Conservation (phyloP, 53 echinoderm and acorn worm species). For the Crossaster papposus region DNA sequence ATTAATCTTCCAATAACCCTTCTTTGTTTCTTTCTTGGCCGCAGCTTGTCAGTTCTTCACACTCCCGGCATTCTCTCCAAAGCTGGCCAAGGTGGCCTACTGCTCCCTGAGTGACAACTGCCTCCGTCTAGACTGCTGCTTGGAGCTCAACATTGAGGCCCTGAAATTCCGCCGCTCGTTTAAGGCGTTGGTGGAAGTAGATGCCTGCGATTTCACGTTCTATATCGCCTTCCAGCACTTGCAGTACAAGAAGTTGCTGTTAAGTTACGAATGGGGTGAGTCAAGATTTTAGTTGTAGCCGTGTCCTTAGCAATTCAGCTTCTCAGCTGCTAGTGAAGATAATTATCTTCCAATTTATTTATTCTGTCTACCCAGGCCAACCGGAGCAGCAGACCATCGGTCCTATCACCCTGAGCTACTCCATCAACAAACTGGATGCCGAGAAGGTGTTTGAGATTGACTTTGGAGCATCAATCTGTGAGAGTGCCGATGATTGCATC, state of each 20-base stretch:
- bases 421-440: slow-evolving; percentile 23
- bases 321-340: too few relatives aligned
- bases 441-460: slow-evolving; percentile 49
- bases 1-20: neutral
- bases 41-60: slow-evolving; percentile 41
- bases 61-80: slow-evolving; percentile 9
- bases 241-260: slow-evolving; percentile 22
- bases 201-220: slow-evolving; percentile 50
- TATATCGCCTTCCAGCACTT: slow-evolving; percentile 34
- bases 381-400: neutral
- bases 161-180: slow-evolving; percentile 42
- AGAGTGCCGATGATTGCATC: slow-evolving; percentile 24
- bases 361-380: neutral
- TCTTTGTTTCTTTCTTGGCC: neutral
- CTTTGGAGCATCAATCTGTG: slow-evolving; percentile 47
- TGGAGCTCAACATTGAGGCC: slow-evolving; percentile 28
- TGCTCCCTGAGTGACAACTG: slow-evolving; percentile 49
- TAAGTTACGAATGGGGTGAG: slow-evolving; percentile 57
- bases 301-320: too few relatives aligned
- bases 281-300: neutral
- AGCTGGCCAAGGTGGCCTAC: slow-evolving; percentile 32
- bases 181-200: slow-evolving; percentile 32
- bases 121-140: slow-evolving; percentile 50
- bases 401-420: slow-evolving; percentile 14
- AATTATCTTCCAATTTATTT: neutral